Evolutionary conservation across 2,888 invertebrate genomes (phyloP).

Genomic region (Geotrupes spiniger): DNA sequence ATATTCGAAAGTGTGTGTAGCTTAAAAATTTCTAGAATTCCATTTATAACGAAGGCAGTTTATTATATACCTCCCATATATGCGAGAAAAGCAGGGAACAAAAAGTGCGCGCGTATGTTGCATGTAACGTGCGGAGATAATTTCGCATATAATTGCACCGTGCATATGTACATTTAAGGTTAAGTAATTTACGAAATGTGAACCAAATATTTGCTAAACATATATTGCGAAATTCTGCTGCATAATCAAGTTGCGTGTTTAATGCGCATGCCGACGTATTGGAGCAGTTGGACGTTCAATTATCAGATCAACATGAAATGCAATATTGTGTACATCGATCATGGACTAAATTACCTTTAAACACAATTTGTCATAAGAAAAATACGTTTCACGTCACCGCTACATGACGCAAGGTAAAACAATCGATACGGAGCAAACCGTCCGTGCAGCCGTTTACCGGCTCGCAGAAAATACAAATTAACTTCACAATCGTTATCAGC

Average conservation of each 20-base stretch:
- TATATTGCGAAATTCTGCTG: constrained; percentile 8
- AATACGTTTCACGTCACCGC: too few relatives aligned
- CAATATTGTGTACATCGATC: constrained; percentile 23
- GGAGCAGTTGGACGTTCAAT: constrained; percentile 25
- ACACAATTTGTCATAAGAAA: too few relatives aligned
- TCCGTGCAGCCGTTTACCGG: too few relatives aligned
- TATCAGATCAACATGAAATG: constrained; percentile 27
- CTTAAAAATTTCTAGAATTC: constrained; percentile 12
- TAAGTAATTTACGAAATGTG: constrained; percentile 12
- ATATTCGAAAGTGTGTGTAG: not conserved
- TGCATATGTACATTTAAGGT: constrained; percentile 12
- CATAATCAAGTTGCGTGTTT: constrained; percentile 13
- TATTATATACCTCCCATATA: constrained; percentile 10
- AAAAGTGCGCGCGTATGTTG: not conserved
- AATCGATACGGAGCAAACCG: too few relatives aligned
- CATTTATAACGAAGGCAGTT: constrained; percentile 9
- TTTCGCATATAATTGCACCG: constrained; percentile 14
- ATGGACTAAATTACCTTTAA: too few relatives aligned
- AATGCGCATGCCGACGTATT: constrained; percentile 16
- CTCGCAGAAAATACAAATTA: too few relatives aligned
- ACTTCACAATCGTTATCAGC: too few relatives aligned
- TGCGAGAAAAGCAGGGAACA: constrained; percentile 2
- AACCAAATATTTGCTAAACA: constrained; percentile 6
- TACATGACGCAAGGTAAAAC: too few relatives aligned
- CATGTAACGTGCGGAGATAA: constrained; percentile 7